Evolutionary conservation across 2,888 invertebrate genomes (phyloP).

Genomic region (Sphecodes monilicornis): DNA sequence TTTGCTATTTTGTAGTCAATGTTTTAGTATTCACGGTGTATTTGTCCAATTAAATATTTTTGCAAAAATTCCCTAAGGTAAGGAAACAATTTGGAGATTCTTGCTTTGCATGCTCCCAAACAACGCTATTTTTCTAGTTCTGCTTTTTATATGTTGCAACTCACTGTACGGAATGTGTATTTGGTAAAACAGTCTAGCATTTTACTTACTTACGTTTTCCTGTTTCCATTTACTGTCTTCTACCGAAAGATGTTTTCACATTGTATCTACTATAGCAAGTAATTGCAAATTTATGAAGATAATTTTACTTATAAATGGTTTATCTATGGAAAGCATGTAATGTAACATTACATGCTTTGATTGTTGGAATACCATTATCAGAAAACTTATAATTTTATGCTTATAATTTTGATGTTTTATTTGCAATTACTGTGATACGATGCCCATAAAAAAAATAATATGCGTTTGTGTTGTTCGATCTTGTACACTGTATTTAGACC

Average conservation of each 20-base stretch:
- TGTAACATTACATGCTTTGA: conserved; percentile 30
- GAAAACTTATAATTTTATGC: no score
- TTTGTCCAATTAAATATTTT: conserved; percentile 12
- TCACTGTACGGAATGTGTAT: conserved; percentile 36
- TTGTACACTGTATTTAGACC: no score
- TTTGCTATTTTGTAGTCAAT: conserved; percentile 4
- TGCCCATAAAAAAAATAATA: conserved; percentile 31
- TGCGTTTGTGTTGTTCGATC: neutral
- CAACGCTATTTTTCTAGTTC: conserved; percentile 7
- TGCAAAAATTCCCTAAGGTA: conserved; percentile 61
- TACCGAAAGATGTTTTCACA: conserved; percentile 12
- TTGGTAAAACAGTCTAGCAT: conserved; percentile 35
- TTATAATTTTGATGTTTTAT: conserved; percentile 38
- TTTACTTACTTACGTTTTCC: conserved; percentile 11
- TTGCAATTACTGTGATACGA: conserved; percentile 62
- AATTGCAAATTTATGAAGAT: conserved; percentile 10
- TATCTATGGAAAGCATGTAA: conserved; percentile 16
- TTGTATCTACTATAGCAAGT: conserved; percentile 24
- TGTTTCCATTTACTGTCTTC: conserved; percentile 15
- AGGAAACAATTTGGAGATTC: conserved; percentile 51
- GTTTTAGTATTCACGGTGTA: conserved; percentile 21
- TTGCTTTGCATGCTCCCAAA: conserved; percentile 53
- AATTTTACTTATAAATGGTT: conserved; percentile 1
- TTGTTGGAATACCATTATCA: conserved; percentile 33
- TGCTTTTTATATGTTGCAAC: conserved; percentile 43